Evolutionary conservation across 37 sponge, comb jelly and placozoan species (phyloP), one percentile per base, ranked within the genome.

Genomic region (Chondrosia reniformis): DNA sequence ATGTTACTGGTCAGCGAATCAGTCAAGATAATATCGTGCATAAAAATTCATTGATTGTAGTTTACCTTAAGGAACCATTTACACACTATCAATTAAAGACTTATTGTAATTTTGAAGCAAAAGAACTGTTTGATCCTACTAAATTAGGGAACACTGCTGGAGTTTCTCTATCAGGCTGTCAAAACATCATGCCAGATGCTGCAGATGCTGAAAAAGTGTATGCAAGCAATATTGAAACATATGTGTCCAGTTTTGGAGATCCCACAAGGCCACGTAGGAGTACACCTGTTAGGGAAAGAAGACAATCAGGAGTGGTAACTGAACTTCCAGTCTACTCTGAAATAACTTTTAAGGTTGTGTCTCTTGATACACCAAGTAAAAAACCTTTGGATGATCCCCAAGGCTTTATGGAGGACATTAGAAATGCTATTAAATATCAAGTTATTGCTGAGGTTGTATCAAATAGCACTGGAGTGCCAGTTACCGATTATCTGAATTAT

Each of bases 141-240:
- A 12, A 15, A 13, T 36, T 95, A 43, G 91, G 73, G 57, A 31
- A 55, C 2, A 36, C 28, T 0, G 75, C 81, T 0, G n/a, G 44
- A 19, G 56, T 89, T 24, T 64, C 31, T 25, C 72, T 95, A 0
- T 83, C 74, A 39, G 86, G 92, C 10, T 95, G 96, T 85, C 83
- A 85, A 4, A 89, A 95, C 45, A 40, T 89, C 4, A 55, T 95
- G 63, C 52, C 67, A 15, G 81, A 88, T 67, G 87, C 89, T 40
- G 46, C 45, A 17, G 66, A 91, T 56, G 92, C 92, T 5, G 64
- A 82, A 55, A 52, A 76, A 15, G 59, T 82, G 30, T 87, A 94
- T 52, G 49, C 33, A 19, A 55, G 75, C n/a, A 67, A 79, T 17
- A 79, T 87, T 52, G 67, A 46, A 0, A 27, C 30, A 0, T 85